A percentile compares a stretch with the other conserved stretches of the same genome.
Evolutionary conservation across 2,888 invertebrate genomes (phyloP).

Genomic region (Microctonus hyperodae): DNA sequence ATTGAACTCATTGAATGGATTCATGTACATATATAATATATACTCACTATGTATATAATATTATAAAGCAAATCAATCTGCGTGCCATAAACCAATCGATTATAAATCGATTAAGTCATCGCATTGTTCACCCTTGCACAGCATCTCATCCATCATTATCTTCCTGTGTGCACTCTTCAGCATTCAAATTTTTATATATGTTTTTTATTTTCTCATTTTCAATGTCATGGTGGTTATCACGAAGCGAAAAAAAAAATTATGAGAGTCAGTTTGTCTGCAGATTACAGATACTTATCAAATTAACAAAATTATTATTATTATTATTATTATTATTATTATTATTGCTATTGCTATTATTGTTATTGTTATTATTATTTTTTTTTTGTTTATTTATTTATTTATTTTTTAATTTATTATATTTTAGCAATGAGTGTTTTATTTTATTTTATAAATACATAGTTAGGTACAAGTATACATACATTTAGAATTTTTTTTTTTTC

Average conservation of each 20-base stretch:
- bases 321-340: background rate
- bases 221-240: background rate
- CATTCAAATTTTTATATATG: background rate
- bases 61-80: background rate
- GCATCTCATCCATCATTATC: conserved; percentile 40
- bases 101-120: conserved; percentile 47
- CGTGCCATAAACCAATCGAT: conserved; percentile 40
- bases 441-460: background rate
- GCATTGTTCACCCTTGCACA: conserved; percentile 37
- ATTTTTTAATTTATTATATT: no score
- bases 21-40: conserved; percentile 33
- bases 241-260: background rate
- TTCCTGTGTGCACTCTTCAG: conserved; percentile 32
- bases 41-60: background rate
- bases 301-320: no score
- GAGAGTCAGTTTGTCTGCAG: background rate
- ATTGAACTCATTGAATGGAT: conserved; percentile 36
- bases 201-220: background rate
- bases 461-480: background rate
- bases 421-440: background rate
- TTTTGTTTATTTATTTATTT: no score
- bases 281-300: background rate
- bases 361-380: no score
- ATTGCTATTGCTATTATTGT: no score
- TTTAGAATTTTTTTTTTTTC: background rate